Percentiles rank a stretch among this genome's conserved stretches.
Evolutionary conservation across 92 coral and sea anemone genomes (phyloP).

Genomic region (Epizoanthus fatuus): DNA sequence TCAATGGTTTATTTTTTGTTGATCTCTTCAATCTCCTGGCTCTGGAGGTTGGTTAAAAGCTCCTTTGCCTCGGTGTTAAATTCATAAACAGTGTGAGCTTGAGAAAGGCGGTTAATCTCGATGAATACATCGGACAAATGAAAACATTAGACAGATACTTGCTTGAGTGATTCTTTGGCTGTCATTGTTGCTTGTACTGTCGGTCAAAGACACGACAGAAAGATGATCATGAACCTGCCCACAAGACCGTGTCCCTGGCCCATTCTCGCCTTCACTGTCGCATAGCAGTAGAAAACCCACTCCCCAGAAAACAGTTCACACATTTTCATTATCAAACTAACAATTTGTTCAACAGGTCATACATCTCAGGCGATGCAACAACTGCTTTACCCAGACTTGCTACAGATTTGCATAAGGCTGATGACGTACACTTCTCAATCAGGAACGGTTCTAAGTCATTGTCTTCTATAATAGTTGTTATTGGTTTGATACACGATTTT

Average conservation of each 20-base stretch:
- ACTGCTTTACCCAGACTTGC: constrained; percentile 8
- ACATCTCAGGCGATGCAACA: constrained; percentile 52
- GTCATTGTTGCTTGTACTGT: constrained; percentile 51
- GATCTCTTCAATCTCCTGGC: no score
- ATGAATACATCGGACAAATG: not conserved
- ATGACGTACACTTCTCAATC: constrained; percentile 51
- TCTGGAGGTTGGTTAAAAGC: no score
- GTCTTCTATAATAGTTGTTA: not conserved
- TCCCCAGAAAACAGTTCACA: constrained; percentile 62
- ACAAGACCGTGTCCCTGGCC: constrained; percentile 65
- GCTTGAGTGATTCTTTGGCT: constrained; percentile 26
- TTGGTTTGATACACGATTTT: constrained; percentile 1
- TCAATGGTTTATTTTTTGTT: no score
- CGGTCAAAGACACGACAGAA: constrained; percentile 59
- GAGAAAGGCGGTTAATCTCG: not conserved
- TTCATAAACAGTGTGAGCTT: no score
- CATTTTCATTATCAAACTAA: constrained; percentile 56
- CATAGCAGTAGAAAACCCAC: constrained; percentile 10
- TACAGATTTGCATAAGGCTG: constrained; percentile 37
- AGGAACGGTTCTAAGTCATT: not conserved
- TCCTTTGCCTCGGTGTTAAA: not conserved
- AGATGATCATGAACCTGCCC: constrained; percentile 55
- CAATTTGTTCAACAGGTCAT: constrained; percentile 45
- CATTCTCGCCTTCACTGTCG: constrained; percentile 50
- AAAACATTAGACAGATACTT: not conserved